Evolutionary conservation across 2,888 invertebrate species (phyloP).

Genomic region (Sarcophaga subvicina): DNA sequence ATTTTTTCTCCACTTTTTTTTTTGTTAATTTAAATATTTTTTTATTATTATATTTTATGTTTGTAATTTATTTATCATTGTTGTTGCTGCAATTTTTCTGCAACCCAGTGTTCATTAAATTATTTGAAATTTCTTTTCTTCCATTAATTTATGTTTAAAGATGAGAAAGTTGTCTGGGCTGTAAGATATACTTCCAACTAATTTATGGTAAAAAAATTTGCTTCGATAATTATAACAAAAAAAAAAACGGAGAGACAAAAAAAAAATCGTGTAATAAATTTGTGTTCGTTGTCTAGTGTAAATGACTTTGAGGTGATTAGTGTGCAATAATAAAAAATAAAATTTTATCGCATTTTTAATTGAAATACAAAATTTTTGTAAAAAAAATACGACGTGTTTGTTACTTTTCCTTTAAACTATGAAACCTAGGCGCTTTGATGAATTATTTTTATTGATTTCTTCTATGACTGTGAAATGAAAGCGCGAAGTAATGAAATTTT

Average conservation of each 20-base stretch:
- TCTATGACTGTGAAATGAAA: too few relatives aligned
- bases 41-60: conserved; percentile 27
- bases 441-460: too few relatives aligned
- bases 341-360: too few relatives aligned
- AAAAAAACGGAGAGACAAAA: too few relatives aligned
- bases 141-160: conserved; percentile 50
- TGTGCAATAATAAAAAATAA: too few relatives aligned
- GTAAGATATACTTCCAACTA: background rate
- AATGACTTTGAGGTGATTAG: background rate
- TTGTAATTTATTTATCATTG: conserved; percentile 53
- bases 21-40: background rate
- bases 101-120: conserved; percentile 33
- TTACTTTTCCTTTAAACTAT: too few relatives aligned
- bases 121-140: conserved; percentile 43
- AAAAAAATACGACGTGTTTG: too few relatives aligned
- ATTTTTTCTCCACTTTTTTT: too few relatives aligned
- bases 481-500: too few relatives aligned
- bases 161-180: conserved; percentile 59
- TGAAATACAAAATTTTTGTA: too few relatives aligned
- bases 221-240: conserved; percentile 43
- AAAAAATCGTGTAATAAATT: conserved; percentile 47
- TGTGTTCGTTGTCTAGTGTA: background rate
- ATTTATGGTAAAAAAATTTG: conserved; percentile 51
- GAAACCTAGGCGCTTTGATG: too few relatives aligned
- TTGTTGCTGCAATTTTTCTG: conserved; percentile 3